Evolutionary conservation across 2,113 vertebrate genomes (phyloP).

Genomic region (Cichladusa arquata): DNA sequence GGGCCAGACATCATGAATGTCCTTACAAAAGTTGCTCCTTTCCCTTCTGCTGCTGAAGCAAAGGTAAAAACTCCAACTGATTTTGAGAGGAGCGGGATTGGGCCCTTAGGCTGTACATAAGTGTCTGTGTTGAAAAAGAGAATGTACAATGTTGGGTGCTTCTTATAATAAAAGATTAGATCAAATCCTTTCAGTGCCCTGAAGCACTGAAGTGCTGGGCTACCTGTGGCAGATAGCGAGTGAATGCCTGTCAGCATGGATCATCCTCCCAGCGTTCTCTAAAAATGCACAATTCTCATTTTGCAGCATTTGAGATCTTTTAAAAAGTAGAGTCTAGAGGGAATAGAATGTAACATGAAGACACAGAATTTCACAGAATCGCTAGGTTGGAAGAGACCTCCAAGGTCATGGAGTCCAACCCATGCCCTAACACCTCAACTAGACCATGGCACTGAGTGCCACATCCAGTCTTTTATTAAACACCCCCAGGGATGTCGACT

Average conservation of each 20-base stretch:
- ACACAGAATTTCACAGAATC: background rate
- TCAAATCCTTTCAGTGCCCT: conserved; percentile 60
- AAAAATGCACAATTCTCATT: background rate
- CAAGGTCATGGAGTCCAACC: background rate
- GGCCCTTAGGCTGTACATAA: conserved; percentile 60
- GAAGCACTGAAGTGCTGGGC: conserved; percentile 45
- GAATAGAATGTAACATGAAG: background rate
- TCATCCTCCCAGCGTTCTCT: conserved; percentile 4
- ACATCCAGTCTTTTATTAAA: background rate
- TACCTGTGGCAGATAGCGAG: conserved; percentile 53
- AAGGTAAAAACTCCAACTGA: background rate
- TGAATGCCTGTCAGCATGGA: conserved; percentile 48
- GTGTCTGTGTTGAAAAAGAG: conserved; percentile 28
- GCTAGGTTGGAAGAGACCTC: background rate
- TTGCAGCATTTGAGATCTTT: conserved; percentile 1
- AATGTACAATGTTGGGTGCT: conserved; percentile 22
- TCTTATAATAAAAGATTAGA: conserved; percentile 56
- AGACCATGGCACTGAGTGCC: rapidly evolving
- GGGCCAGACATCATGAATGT: background rate
- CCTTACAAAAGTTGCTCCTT: background rate
- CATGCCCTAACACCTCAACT: background rate
- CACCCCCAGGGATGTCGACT: background rate
- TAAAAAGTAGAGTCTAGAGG: background rate
- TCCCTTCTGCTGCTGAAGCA: background rate
- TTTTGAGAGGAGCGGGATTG: conserved; percentile 49